phyloP scores from a whole-genome alignment of 1,140 invertebrate species.

The Drosophila albomicans region DNA sequence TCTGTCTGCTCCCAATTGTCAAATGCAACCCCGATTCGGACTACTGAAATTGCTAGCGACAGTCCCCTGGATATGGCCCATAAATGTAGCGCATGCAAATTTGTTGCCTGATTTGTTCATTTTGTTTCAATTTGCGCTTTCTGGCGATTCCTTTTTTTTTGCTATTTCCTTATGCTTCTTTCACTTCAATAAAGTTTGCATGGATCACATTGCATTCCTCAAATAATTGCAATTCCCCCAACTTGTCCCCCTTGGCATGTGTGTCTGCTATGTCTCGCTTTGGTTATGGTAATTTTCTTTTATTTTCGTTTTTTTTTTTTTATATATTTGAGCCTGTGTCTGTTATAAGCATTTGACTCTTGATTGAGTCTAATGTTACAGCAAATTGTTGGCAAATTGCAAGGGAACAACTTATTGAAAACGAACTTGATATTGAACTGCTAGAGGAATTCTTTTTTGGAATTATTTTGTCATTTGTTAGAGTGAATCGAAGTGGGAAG shows the following conservation, averaged over 20 bases:
- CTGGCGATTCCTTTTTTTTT: conserved; percentile 38
- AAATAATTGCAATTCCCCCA: conserved; percentile 73
- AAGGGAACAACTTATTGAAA: conserved; percentile 35
- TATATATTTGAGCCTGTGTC: conserved; percentile 34
- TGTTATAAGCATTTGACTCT: conserved; percentile 74
- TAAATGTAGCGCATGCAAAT: conserved; percentile 81
- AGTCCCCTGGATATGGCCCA: conserved; percentile 49
- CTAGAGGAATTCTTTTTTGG: background rate
- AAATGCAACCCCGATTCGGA: conserved; percentile 42
- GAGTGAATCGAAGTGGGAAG: background rate
- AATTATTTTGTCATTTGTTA: background rate
- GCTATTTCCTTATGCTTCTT: background rate
- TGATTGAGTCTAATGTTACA: conserved; percentile 68
- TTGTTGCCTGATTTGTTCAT: conserved; percentile 80
- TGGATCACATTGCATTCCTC: conserved; percentile 65
- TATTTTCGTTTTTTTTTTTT: conserved; percentile 30
- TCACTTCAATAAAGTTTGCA: conserved; percentile 65
- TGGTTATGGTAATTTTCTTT: conserved; percentile 70
- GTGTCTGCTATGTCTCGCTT: conserved; percentile 19
- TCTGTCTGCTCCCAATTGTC: background rate
- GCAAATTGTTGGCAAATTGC: conserved; percentile 65
- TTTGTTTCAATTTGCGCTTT: conserved; percentile 76
- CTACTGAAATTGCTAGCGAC: conserved; percentile 71
- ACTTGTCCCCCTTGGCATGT: conserved; percentile 35
- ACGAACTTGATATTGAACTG: conserved; percentile 3